These are phyloP conservation scores for Ptilonorhynchus violaceus DNA, from an alignment of 2,113 vertebrate species.

Conservation along the genomic window DNA sequence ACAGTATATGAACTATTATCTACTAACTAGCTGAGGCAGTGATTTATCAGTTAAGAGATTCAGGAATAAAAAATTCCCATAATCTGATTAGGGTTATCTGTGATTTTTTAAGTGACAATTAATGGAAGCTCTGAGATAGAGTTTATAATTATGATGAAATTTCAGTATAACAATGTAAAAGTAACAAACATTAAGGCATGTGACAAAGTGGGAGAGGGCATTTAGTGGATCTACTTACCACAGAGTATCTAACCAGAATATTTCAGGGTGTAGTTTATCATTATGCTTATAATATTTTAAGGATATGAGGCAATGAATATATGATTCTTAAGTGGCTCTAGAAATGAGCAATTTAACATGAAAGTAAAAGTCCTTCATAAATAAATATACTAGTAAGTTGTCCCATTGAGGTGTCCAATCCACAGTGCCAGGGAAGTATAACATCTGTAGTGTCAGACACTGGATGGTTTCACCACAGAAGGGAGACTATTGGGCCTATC, in stretches of 20 bases:
- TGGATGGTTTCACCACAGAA: not conserved
- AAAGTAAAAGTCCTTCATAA: not conserved
- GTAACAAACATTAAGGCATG: not conserved
- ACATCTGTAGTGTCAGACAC: not conserved
- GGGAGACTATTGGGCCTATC: not conserved
- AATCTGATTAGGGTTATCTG: not conserved
- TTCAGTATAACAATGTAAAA: not conserved
- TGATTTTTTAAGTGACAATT: not conserved
- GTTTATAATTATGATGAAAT: not conserved
- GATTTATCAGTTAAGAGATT: not conserved
- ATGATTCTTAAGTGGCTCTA: not conserved
- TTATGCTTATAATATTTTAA: not conserved
- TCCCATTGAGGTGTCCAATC: not conserved
- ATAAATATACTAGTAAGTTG: not conserved
- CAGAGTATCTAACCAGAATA: not conserved
- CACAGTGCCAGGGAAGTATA: not conserved
- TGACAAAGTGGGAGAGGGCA: not conserved
- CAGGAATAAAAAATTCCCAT: not conserved
- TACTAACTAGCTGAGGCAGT: not conserved
- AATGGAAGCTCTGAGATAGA: not conserved
- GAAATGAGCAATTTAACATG: not conserved
- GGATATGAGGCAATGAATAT: not conserved
- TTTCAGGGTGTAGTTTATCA: not conserved
- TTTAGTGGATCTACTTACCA: not conserved
- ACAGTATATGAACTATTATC: not conserved